Evolutionary conservation across 2,797 vertebrate species (phyloP), one percentile per base, ranked within the genome.

Genomic region (Xenentodon cancila): DNA sequence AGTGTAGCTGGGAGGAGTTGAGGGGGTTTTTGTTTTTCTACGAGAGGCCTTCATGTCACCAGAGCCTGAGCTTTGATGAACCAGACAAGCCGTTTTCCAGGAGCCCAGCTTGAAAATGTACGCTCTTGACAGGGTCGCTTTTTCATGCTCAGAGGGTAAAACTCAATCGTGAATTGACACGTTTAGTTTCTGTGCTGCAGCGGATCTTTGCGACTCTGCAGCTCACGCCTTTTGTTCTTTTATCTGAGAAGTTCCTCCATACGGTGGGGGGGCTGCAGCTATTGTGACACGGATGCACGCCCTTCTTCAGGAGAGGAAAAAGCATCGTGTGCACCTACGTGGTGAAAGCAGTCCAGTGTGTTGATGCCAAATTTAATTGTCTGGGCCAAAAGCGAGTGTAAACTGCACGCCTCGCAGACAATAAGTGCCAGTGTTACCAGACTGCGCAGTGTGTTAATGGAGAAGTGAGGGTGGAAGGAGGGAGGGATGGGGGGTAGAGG

Each of bases 341-440:
- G 1, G 19, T 77, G 83, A 88, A 77, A 78, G 74, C 47, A 59
- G 60, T 52, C 54, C 46, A 13, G 55, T 71, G 73, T 89, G 89
- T 86, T 86, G 86, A 80, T 79, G 75, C 59, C 80, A 84, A 76
- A 87, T 89, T 88, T 88, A 91, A 90, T 90, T 78, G 88, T 88
- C 54, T 21, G 68, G 89, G 84, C 73, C 90, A 87, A 75, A 91
- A 88, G 90, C 72, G 76, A 91, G 74, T 70, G 88, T 89, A 88
- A 85, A 88, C 85, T 71, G 77, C 75, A 84, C 77, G 76, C 85
- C 80, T 89, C 68, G 15, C 71, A 82, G 64, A 75, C 88, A 87
- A 87, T 89, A 90, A 85, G 81, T 76, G 81, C 75, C 47, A 18
- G 80, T 85, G 86, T 86, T 87, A 87, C 81, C 81, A 73, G 77